Evolutionary conservation across 2,113 vertebrate species (phyloP).

Genomic region (Mesembrinibis cayennensis): DNA sequence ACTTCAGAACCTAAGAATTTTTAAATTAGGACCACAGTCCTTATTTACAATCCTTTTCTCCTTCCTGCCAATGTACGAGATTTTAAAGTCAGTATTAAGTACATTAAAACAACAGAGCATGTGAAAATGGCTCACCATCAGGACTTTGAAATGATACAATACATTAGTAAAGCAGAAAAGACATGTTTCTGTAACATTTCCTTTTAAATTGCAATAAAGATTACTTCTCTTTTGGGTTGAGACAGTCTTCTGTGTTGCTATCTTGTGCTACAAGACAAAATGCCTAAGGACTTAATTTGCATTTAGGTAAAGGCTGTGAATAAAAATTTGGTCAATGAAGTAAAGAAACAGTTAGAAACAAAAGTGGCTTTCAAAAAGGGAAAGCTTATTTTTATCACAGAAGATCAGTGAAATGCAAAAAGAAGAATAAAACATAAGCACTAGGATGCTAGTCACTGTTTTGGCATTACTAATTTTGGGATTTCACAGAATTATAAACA

Average conservation of each 20-base stretch:
- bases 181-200: neutral
- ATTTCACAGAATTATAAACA: neutral
- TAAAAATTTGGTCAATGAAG: neutral
- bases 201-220: neutral
- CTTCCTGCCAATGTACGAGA: neutral
- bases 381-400: neutral
- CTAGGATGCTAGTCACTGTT: neutral
- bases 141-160: neutral
- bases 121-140: neutral
- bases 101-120: neutral
- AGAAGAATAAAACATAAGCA: neutral
- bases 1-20: neutral
- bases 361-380: neutral
- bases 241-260: neutral
- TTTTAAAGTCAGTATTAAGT: neutral
- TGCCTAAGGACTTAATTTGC: neutral
- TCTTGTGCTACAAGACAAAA: neutral
- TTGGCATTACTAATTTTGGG: neutral
- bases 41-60: neutral
- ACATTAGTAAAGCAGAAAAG: neutral
- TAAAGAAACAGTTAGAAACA: neutral
- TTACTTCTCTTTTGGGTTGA: neutral
- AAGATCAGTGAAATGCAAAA: neutral
- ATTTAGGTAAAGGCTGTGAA: conserved; percentile 9
- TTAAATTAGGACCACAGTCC: neutral